Evolutionary conservation across 35 echinoderm and acorn worm genomes (phyloP).

Genomic region (Heliocidaris erythrogramma): DNA sequence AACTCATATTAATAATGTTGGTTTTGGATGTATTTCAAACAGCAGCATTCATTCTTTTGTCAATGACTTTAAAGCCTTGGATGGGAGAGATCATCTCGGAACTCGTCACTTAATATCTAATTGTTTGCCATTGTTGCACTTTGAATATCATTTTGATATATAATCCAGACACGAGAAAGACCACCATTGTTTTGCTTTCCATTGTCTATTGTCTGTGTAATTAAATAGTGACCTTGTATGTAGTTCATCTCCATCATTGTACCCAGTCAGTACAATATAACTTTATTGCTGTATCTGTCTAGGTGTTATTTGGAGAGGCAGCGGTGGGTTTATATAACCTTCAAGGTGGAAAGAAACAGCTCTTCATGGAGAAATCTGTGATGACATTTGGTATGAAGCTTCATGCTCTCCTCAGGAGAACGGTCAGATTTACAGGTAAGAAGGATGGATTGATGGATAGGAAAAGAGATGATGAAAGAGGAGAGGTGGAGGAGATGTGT

Average conservation of each 20-base stretch:
- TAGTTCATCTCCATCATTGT: background rate
- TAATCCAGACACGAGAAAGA: background rate
- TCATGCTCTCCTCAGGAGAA: constrained; percentile 57
- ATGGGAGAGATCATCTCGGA: background rate
- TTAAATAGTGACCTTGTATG: background rate
- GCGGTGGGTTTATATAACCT: constrained; percentile 57
- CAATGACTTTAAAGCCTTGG: too few species aligned
- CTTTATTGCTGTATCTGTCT: background rate
- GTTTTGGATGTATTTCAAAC: too few species aligned
- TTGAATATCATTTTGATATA: background rate
- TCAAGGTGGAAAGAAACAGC: constrained; percentile 53
- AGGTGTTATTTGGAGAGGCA: constrained; percentile 67
- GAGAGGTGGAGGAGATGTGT: too few species aligned
- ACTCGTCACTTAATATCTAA: background rate
- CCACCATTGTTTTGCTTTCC: background rate
- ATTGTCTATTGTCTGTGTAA: background rate
- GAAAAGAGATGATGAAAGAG: too few species aligned
- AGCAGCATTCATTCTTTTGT: too few species aligned
- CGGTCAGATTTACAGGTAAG: constrained; percentile 57
- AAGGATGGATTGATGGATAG: too few species aligned
- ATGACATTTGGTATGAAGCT: constrained; percentile 47
- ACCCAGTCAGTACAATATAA: background rate
- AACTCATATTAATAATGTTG: too few species aligned
- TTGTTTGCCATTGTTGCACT: background rate
- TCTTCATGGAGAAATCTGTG: constrained; percentile 51